These are phyloP conservation scores for Alloscopus bannaensis DNA, from an alignment of 2,888 invertebrate species.

Conservation along the genomic window DNA sequence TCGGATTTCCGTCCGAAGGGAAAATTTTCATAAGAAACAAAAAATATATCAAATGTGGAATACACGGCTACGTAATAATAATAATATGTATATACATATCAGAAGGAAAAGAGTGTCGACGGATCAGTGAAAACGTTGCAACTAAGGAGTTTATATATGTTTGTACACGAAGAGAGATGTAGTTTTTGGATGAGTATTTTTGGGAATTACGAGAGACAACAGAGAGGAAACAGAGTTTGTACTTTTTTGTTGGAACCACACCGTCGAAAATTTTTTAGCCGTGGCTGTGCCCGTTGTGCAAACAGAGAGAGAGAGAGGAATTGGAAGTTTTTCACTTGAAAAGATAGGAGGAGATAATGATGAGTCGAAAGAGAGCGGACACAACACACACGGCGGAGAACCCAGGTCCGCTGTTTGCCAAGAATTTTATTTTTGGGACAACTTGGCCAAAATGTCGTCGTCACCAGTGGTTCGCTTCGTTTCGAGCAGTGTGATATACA, in stretches of 20 bases:
- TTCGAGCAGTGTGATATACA: no score
- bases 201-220: neutral
- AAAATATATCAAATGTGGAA: conserved; percentile 23
- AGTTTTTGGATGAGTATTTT: conserved; percentile 1
- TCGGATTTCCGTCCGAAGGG: conserved; percentile 49
- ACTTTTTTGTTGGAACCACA: no score
- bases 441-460: conserved; percentile 63
- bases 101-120: no score
- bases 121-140: no score
- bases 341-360: conserved; percentile 33
- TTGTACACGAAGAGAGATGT: no score
- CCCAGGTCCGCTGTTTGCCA: conserved; percentile 62
- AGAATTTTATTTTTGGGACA: conserved; percentile 70
- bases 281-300: no score
- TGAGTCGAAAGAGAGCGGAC: conserved; percentile 38
- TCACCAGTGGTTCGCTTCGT: conserved; percentile 55
- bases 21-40: no score
- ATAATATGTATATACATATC: neutral
- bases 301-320: no score
- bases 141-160: no score
- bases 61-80: conserved; percentile 1
- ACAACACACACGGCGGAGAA: conserved; percentile 10
- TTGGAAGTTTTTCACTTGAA: conserved; percentile 15
- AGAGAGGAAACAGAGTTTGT: no score
- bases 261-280: no score